Evolutionary conservation across 2,888 invertebrate genomes (phyloP).

Genomic region (Ptilodon capucinus): DNA sequence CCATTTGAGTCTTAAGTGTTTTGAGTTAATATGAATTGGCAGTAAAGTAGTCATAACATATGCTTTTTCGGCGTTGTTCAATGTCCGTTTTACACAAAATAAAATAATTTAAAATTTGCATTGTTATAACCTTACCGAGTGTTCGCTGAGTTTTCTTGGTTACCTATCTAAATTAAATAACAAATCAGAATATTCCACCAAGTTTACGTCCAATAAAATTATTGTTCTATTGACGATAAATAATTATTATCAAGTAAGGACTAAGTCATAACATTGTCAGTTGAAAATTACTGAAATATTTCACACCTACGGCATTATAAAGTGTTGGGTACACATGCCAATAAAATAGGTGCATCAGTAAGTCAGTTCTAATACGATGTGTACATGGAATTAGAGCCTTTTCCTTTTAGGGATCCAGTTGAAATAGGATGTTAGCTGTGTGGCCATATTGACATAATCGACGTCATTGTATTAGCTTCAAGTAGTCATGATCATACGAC

Average conservation of each 20-base stretch:
- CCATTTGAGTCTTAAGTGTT: too few relatives aligned
- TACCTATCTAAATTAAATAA: too few relatives aligned
- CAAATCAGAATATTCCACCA: too few relatives aligned
- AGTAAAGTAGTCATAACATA: too few relatives aligned
- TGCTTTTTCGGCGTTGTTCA: too few relatives aligned
- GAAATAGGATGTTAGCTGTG: constrained; percentile 4
- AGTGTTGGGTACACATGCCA: not conserved
- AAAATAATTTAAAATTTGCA: too few relatives aligned
- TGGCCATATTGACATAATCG: constrained; percentile 5
- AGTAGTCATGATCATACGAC: constrained; percentile 2
- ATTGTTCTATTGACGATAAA: not conserved
- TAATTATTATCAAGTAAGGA: not conserved
- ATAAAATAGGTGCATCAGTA: not conserved
- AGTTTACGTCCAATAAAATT: not conserved
- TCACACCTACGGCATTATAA: not conserved
- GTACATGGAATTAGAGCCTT: constrained; percentile 2
- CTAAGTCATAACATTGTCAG: not conserved
- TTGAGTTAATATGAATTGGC: too few relatives aligned
- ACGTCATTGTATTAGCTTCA: not conserved
- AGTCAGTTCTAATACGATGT: constrained; percentile 1
- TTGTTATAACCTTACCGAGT: too few relatives aligned
- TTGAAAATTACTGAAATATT: constrained; percentile 1
- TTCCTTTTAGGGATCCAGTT: not conserved
- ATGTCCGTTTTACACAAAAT: too few relatives aligned
- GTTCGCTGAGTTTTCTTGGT: too few relatives aligned